A percentile compares a stretch with the other conserved stretches of the same genome.
phyloP scores from a whole-genome alignment of 2,113 vertebrate species.

The Actenoides hombroni region DNA sequence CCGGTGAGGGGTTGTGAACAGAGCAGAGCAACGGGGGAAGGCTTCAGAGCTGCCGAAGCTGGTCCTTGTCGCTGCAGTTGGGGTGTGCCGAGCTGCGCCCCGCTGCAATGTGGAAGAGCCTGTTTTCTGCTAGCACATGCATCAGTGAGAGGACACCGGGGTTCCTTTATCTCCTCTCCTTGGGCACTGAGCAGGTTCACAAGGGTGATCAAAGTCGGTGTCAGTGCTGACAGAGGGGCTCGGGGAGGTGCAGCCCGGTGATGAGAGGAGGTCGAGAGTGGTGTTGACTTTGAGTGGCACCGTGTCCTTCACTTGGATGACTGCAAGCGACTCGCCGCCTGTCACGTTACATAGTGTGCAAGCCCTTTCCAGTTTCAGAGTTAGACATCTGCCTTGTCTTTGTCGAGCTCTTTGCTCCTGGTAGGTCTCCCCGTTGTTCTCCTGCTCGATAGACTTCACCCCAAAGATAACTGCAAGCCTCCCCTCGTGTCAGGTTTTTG shows the following conservation, averaged over 20 bases:
- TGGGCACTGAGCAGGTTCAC: background rate
- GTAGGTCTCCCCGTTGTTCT: background rate
- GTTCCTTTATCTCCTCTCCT: background rate
- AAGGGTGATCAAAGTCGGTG: background rate
- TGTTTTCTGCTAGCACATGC: background rate
- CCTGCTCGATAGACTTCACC: background rate
- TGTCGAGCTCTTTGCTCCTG: background rate
- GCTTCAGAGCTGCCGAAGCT: background rate
- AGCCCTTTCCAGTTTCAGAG: background rate
- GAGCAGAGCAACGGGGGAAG: background rate
- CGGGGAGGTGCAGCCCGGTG: background rate
- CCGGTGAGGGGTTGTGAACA: background rate
- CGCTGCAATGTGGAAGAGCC: background rate
- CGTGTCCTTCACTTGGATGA: background rate
- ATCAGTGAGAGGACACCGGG: background rate
- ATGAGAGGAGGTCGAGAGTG: background rate
- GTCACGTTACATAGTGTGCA: background rate
- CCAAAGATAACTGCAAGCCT: background rate
- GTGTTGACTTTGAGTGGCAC: background rate
- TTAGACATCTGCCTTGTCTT: background rate
- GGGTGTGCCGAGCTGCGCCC: background rate
- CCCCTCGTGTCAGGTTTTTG: fast-evolving
- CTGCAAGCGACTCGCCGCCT: background rate
- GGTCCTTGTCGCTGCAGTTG: background rate
- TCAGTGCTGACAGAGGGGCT: background rate